phyloP scores from a whole-genome alignment of 2,113 vertebrate species.

The Epinephelus moara region DNA sequence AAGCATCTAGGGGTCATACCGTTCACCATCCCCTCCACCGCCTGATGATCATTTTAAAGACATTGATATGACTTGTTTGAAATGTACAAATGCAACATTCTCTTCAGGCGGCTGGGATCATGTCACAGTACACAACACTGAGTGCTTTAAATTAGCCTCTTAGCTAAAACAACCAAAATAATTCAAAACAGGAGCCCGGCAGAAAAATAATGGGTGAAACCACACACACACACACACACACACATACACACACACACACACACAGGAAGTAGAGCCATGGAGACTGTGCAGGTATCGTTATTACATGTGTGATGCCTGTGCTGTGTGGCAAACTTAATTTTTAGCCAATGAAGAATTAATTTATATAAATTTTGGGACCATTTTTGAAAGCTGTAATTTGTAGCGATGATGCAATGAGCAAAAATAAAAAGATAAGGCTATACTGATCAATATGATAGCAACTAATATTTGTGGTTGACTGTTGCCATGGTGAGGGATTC shows the following conservation, averaged over 20 bases:
- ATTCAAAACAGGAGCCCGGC: neutral
- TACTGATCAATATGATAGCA: neutral
- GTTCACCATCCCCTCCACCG: too few relatives aligned
- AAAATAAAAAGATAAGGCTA: neutral
- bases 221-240: neutral
- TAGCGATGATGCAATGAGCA: too few relatives aligned
- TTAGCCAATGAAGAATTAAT: too few relatives aligned
- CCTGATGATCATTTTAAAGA: too few relatives aligned
- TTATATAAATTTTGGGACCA: too few relatives aligned
- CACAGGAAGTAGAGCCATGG: too few relatives aligned
- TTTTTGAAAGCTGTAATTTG: too few relatives aligned
- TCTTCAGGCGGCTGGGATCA: too few relatives aligned
- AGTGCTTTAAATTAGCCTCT: neutral
- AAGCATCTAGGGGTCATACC: too few relatives aligned
- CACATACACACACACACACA: neutral
- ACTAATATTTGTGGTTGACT: neutral
- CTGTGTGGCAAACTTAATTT: neutral
- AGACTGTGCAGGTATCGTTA: neutral
- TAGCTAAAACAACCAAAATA: neutral
- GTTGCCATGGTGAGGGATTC: conserved; percentile 44
- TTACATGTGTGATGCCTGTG: neutral
- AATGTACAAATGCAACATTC: too few relatives aligned
- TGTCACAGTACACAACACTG: neutral
- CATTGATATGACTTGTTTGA: too few relatives aligned
- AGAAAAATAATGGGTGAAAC: neutral